A percentile compares a stretch with the other conserved stretches of the same genome.
Conservation (phyloP, 2,797 vertebrate genomes). For the Taeniopygia guttata region DNA sequence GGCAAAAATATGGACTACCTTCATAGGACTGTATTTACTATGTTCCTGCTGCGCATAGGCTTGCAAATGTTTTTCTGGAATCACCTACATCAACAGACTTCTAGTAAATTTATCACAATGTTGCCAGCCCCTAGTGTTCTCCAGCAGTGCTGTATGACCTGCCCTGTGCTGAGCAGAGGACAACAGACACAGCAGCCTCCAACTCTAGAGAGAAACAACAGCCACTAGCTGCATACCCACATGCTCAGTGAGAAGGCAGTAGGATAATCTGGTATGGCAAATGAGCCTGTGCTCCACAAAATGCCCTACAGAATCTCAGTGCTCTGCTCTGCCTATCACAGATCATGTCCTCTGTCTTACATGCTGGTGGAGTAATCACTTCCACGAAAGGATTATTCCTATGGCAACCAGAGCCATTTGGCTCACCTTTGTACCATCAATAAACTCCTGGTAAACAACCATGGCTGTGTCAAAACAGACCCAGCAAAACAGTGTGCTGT, state of each 20-base stretch:
- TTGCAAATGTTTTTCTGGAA: not conserved
- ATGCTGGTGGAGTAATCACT: not conserved
- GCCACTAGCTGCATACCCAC: not conserved
- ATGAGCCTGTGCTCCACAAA: not conserved
- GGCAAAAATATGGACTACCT: not conserved
- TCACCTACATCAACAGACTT: not conserved
- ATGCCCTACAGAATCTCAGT: accelerated
- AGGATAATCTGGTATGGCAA: not conserved
- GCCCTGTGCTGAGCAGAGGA: not conserved
- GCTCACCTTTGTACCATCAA: not conserved
- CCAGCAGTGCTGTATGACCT: not conserved
- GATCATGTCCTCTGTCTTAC: not conserved
- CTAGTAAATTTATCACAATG: not conserved
- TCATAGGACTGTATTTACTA: not conserved
- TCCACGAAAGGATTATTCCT: not conserved
- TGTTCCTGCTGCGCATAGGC: not conserved
- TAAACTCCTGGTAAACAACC: not conserved
- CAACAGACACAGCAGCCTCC: not conserved
- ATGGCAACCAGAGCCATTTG: not conserved
- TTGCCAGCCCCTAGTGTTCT: not conserved
- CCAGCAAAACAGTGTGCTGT: not conserved
- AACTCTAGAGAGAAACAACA: not conserved
- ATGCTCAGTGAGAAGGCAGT: not conserved
- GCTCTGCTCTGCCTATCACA: not conserved
- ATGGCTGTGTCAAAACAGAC: not conserved